These are phyloP conservation scores for Hycleus cichorii DNA, from an alignment of 1,140 invertebrate species.

Conservation along the genomic window DNA sequence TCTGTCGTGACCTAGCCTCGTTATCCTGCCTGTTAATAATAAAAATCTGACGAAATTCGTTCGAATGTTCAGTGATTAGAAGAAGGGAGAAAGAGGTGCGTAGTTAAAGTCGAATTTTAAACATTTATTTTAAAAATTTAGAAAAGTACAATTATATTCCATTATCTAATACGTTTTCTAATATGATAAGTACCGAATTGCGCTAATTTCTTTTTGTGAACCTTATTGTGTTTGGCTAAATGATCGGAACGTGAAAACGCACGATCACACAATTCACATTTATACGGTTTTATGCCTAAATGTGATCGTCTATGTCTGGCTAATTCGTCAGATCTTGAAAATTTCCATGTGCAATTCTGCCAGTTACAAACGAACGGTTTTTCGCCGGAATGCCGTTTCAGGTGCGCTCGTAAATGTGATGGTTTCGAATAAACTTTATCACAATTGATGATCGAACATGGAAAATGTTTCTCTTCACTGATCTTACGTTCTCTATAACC, in stretches of 20 bases:
- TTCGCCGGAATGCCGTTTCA: constrained; percentile 88
- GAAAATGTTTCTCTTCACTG: constrained; percentile 42
- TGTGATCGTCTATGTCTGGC: constrained; percentile 75
- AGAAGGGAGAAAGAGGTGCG: no score
- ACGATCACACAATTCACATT: constrained; percentile 75
- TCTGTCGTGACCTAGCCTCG: no score
- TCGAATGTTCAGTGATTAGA: no score
- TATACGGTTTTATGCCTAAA: constrained; percentile 79
- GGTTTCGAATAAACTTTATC: constrained; percentile 83
- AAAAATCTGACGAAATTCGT: no score
- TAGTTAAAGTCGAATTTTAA: no score
- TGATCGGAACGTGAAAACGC: constrained; percentile 86
- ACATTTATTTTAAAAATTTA: not conserved
- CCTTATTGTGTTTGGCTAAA: constrained; percentile 80
- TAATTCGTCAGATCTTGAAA: constrained; percentile 89
- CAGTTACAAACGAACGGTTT: constrained; percentile 89
- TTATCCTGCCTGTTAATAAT: no score
- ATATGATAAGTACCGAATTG: constrained; percentile 35
- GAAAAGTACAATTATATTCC: not conserved
- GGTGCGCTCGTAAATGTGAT: constrained; percentile 89
- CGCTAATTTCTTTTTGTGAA: constrained; percentile 59
- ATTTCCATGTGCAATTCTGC: constrained; percentile 88
- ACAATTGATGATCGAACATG: constrained; percentile 53
- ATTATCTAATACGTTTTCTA: constrained; percentile 26
- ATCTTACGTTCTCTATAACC: constrained; percentile 33